A percentile compares a stretch with the other conserved stretches of the same genome.
Evolutionary conservation across 2,797 vertebrate genomes (phyloP).

Genomic region (Ataeniobius toweri): DNA sequence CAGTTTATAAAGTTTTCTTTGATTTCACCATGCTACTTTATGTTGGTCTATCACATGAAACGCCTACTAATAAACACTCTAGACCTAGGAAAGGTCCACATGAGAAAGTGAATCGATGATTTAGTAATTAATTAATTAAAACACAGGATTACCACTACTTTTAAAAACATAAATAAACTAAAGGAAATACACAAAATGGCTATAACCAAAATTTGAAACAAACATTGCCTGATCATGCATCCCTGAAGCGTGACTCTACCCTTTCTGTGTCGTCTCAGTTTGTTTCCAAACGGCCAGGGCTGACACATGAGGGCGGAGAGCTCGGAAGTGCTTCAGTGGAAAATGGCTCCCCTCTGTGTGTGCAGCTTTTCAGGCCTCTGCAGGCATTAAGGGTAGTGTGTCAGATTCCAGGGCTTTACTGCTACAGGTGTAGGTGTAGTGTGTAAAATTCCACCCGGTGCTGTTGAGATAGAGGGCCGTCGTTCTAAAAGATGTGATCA

Average conservation of each 20-base stretch:
- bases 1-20: not conserved
- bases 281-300: conserved; percentile 3
- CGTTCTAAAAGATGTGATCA: conserved; percentile 3
- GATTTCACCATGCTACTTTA: not conserved
- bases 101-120: not conserved
- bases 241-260: not conserved
- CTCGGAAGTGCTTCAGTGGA: conserved; percentile 39
- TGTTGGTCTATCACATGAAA: not conserved
- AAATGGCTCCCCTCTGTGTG: conserved; percentile 55
- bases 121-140: not conserved
- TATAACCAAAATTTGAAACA: not conserved
- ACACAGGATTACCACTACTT: not conserved
- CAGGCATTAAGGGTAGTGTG: conserved; percentile 62
- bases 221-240: conserved; percentile 4
- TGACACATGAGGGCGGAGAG: conserved; percentile 27
- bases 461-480: conserved; percentile 12
- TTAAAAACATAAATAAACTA: conserved; percentile 1
- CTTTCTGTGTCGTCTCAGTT: conserved; percentile 19
- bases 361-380: conserved; percentile 46
- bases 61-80: not conserved
- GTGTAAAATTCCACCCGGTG: conserved; percentile 68
- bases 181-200: not conserved
- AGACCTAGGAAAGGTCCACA: not conserved
- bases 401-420: conserved; percentile 61
- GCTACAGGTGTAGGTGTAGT: conserved; percentile 73